phyloP scores from a whole-genome alignment of 1,140 invertebrate genomes.

The Odontomachus brunneus region DNA sequence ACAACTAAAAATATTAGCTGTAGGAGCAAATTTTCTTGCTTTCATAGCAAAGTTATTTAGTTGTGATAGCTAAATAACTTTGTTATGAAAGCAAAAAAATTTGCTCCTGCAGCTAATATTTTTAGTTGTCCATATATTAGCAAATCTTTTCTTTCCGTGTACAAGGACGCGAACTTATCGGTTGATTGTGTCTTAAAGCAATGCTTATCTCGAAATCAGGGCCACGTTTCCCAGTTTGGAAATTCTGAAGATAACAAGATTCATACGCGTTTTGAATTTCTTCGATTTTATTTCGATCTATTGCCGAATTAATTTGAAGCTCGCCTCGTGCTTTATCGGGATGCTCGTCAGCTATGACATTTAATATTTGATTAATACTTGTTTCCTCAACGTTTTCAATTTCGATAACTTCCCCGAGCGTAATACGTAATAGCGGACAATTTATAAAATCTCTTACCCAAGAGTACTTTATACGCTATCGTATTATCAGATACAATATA shows the following conservation, averaged over 20 bases:
- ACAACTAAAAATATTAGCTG: too few relatives aligned
- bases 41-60: too few relatives aligned
- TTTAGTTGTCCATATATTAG: too few relatives aligned
- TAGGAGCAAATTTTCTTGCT: too few relatives aligned
- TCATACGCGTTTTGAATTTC: too few relatives aligned
- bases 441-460: constrained; percentile 53
- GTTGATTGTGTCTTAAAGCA: constrained; percentile 17
- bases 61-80: too few relatives aligned
- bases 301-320: neutral
- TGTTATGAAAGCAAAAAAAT: too few relatives aligned
- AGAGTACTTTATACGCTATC: constrained; percentile 42
- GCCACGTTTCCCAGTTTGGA: neutral
- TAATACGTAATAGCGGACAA: neutral
- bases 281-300: neutral
- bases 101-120: too few relatives aligned
- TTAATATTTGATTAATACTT: too few relatives aligned
- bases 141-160: too few relatives aligned
- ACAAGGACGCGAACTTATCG: constrained; percentile 12
- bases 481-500: constrained; percentile 48
- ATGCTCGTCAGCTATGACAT: neutral
- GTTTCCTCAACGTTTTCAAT: neutral
- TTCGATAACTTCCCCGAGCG: neutral
- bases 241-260: neutral
- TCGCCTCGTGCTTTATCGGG: neutral
- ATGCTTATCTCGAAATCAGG: constrained; percentile 21